A percentile compares a stretch with the other conserved stretches of the same genome.
phyloP scores from a whole-genome alignment of 2,113 vertebrate genomes.

The Heterochromis multidens region DNA sequence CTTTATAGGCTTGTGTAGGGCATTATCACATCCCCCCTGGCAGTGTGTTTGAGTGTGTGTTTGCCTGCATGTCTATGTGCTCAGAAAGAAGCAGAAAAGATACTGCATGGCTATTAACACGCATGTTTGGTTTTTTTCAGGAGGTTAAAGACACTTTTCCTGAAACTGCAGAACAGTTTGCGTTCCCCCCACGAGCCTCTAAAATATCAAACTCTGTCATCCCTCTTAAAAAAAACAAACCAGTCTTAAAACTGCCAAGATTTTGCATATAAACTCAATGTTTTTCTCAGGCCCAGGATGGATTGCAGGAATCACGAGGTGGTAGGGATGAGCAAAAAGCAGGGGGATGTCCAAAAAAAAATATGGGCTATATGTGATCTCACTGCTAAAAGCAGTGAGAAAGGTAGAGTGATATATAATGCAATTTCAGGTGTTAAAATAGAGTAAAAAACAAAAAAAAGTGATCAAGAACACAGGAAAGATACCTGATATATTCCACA shows the following conservation, averaged over 20 bases:
- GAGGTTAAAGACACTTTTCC: neutral
- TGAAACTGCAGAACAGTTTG: neutral
- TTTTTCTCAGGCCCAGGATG: conserved; percentile 1
- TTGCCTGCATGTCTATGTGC: conserved; percentile 30
- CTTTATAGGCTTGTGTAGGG: conserved; percentile 57
- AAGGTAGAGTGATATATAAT: conserved; percentile 20
- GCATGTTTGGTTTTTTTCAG: neutral
- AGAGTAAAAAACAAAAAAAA: conserved; percentile 4
- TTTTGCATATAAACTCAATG: conserved; percentile 15
- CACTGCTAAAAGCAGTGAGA: neutral
- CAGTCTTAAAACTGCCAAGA: neutral
- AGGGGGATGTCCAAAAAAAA: neutral
- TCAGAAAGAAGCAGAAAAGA: neutral
- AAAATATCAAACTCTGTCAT: neutral
- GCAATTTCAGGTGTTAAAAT: conserved; percentile 42
- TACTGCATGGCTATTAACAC: neutral
- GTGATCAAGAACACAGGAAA: neutral
- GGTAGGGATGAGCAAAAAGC: neutral
- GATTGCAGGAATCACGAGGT: neutral
- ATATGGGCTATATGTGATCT: neutral
- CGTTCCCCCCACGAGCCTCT: neutral
- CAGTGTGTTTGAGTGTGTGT: conserved; percentile 9
- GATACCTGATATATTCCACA: conserved; percentile 25
- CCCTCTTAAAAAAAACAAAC: neutral
- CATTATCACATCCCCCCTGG: conserved; percentile 45